phyloP scores from a whole-genome alignment of 2,888 invertebrate species.

The Parnassius orleans region DNA sequence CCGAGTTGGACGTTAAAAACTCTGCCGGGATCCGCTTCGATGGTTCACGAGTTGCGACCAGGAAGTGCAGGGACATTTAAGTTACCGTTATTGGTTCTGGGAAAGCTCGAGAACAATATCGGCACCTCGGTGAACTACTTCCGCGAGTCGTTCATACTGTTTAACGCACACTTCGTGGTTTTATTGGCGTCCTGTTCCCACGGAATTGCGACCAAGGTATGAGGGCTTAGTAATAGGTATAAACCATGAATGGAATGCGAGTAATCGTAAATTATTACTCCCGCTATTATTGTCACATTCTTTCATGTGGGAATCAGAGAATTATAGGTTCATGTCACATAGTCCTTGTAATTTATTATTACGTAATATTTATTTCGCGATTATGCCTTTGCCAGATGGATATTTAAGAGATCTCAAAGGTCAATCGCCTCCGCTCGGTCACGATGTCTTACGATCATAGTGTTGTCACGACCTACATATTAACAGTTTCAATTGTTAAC shows the following conservation, averaged over 20 bases:
- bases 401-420: slow-evolving; percentile 56
- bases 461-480: slow-evolving; percentile 74
- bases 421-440: slow-evolving; percentile 66
- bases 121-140: slow-evolving; percentile 46
- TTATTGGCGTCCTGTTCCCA: slow-evolving; percentile 32
- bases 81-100: slow-evolving; percentile 69
- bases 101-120: slow-evolving; percentile 63
- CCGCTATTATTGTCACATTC: slow-evolving; percentile 15
- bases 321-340: slow-evolving; percentile 2
- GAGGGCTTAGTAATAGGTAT: slow-evolving; percentile 17
- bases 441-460: slow-evolving; percentile 65
- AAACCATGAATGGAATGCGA: slow-evolving; percentile 23
- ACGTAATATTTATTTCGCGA: slow-evolving; percentile 33
- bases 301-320: slow-evolving; percentile 8
- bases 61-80: slow-evolving; percentile 69
- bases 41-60: slow-evolving; percentile 47
- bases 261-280: slow-evolving; percentile 20
- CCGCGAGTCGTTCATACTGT: slow-evolving; percentile 45
- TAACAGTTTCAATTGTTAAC: slow-evolving; percentile 64
- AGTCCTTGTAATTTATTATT: slow-evolving; percentile 14
- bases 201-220: slow-evolving; percentile 31
- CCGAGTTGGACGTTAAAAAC: slow-evolving; percentile 60
- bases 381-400: slow-evolving; percentile 53
- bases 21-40: slow-evolving; percentile 46
- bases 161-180: slow-evolving; percentile 36